A percentile compares a stretch with the other conserved stretches of the same genome.
phyloP scores from a whole-genome alignment of 2,888 invertebrate genomes.

The Harmothoe impar region DNA sequence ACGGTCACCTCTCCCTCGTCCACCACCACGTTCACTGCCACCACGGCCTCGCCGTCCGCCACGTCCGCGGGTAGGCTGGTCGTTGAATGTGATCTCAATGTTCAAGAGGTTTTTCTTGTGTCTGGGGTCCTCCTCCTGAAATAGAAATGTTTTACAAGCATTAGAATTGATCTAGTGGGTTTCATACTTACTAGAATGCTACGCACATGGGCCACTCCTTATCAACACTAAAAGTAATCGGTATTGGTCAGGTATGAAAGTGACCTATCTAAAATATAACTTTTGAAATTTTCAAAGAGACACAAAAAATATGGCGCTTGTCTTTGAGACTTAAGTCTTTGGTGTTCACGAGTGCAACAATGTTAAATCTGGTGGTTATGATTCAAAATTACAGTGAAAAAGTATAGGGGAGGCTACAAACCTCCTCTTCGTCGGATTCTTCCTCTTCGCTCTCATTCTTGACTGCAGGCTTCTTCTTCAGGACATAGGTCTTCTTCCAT shows the following conservation, averaged over 20 bases:
- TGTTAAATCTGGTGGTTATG: no score
- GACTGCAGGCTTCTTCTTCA: constrained; percentile 87
- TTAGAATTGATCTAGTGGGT: neutral
- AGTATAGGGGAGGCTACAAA: no score
- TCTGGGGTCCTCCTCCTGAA: constrained; percentile 71
- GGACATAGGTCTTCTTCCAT: constrained; percentile 86
- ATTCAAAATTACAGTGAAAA: no score
- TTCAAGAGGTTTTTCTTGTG: constrained; percentile 77
- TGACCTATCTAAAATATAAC: no score
- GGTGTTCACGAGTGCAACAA: no score
- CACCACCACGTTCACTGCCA: constrained; percentile 71
- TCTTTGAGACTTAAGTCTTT: no score
- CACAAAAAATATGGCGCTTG: no score
- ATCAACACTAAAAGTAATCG: no score
- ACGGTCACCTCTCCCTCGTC: constrained; percentile 71
- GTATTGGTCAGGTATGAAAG: no score
- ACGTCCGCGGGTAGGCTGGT: constrained; percentile 78
- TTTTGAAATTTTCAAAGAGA: no score
- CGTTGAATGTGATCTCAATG: constrained; percentile 83
- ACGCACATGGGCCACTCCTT: no score
- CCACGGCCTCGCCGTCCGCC: constrained; percentile 75
- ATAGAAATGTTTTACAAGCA: constrained; percentile 15
- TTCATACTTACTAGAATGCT: neutral
- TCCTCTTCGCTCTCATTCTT: constrained; percentile 85
- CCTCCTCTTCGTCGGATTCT: constrained; percentile 84